A percentile compares a stretch with the other conserved stretches of the same genome.
Evolutionary conservation across 2,113 vertebrate genomes (phyloP).

Genomic region (Coturnix japonica): DNA sequence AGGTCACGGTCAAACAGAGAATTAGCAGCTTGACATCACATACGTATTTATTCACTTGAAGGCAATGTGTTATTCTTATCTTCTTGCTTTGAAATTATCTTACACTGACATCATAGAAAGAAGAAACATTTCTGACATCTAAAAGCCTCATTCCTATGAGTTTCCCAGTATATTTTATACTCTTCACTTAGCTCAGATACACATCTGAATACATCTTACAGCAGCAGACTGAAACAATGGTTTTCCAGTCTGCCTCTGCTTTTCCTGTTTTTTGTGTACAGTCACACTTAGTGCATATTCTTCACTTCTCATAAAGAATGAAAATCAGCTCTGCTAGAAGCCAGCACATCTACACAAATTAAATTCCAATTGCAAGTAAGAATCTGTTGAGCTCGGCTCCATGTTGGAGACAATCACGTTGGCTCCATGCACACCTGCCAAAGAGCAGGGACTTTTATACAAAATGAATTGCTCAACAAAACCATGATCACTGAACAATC

Average conservation of each 20-base stretch:
- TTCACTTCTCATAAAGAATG: background rate
- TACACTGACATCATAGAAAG: background rate
- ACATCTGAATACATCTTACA: background rate
- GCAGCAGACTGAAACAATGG: background rate
- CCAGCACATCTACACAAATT: background rate
- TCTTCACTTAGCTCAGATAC: background rate
- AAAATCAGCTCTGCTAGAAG: background rate
- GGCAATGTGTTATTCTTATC: background rate
- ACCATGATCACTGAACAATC: background rate
- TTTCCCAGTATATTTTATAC: background rate
- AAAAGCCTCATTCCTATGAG: background rate
- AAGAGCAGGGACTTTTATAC: background rate
- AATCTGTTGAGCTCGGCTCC: background rate
- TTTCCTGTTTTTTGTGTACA: background rate
- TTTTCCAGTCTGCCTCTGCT: background rate
- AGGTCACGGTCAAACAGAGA: fast-evolving
- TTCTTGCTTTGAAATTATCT: background rate
- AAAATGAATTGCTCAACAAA: background rate
- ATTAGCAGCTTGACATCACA: background rate
- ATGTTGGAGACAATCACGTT: too few species aligned
- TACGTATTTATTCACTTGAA: background rate
- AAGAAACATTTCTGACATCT: background rate
- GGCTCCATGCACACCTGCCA: background rate
- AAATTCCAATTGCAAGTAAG: background rate
- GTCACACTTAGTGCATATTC: background rate